phyloP scores from a whole-genome alignment of 2,113 vertebrate species.

The Sylvietta virens region DNA sequence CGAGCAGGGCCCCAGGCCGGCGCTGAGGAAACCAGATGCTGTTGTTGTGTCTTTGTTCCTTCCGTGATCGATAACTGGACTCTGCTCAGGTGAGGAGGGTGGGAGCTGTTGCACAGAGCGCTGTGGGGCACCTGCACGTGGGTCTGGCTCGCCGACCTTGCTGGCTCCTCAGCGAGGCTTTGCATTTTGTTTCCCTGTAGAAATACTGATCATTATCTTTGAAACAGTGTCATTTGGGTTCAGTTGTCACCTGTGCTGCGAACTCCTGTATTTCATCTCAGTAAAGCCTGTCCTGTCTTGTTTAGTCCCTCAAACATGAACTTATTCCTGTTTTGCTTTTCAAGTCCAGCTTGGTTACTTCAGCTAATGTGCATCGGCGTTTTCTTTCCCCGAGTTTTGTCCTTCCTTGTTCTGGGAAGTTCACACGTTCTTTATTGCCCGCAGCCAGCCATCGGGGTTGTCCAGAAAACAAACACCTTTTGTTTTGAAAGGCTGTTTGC shows the following conservation, averaged over 20 bases:
- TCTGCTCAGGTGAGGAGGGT: neutral
- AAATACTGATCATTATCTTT: neutral
- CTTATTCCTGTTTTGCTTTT: neutral
- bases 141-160: neutral
- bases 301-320: neutral
- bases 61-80: neutral
- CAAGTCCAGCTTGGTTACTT: neutral
- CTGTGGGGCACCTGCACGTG: neutral
- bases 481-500: neutral
- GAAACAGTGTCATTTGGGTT: neutral
- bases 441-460: neutral
- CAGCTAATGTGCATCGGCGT: neutral
- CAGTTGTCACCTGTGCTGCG: neutral
- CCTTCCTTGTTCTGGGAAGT: neutral
- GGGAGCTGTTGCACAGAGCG: accelerated
- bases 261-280: neutral
- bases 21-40: neutral
- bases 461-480: constrained; percentile 11
- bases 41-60: constrained; percentile 25
- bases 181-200: neutral
- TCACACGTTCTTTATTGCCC: neutral
- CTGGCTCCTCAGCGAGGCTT: neutral
- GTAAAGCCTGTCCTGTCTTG: neutral
- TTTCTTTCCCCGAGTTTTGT: neutral
- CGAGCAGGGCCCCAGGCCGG: neutral